Evolutionary conservation across 1,140 invertebrate genomes (phyloP), one percentile per base, ranked within the genome.

Genomic region (Cyclina sinensis): DNA sequence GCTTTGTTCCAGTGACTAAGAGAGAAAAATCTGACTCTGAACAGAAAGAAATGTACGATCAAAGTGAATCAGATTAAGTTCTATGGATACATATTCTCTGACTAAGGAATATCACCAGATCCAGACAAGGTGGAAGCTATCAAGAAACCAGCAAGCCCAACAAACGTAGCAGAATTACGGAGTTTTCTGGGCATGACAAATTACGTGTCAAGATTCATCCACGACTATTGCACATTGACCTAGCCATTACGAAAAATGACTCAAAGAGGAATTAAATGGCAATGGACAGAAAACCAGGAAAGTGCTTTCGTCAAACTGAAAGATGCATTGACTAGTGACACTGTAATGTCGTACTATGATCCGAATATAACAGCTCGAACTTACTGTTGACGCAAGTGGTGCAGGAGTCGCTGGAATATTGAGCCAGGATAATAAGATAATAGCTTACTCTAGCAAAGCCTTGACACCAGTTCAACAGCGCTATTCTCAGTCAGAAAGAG

Each of bases 401-500:
- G 93, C 95, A 21, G 95, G 92, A 12, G 81, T 96, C 73, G 95
- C 93, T 14, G 94, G 92, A 2, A 94, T 96, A 5, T 78, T 96
- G 18, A 65, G 92, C 3, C 73, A 93, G 51, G 90, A 90, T 12
- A 37, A 76, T 57, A 18, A 90, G 78, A 39, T 43, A 48, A 94
- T 96, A 43, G 90, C 92, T 1, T 96, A 94, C 91, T 94, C 90
- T 11, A 95, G 93, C 82, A 94, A 94, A 91, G n/a, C n/a, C 48
- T 35, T n/a, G 9, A 94, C 90, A 51, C 32, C 86, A 95, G 81
- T 92, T 1, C 93, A 96, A 91, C 90, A 88, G 62, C 43, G 92
- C n/a, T n/a, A n/a, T n/a, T n/a, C 30, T 96, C 94, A 95, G 86
- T 95, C 94, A 21, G 96, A 96, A 89, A 94, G 94, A 83, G 95